These are phyloP conservation scores for Promerops cafer DNA, from an alignment of 2,113 vertebrate genomes.

Conservation along the genomic window DNA sequence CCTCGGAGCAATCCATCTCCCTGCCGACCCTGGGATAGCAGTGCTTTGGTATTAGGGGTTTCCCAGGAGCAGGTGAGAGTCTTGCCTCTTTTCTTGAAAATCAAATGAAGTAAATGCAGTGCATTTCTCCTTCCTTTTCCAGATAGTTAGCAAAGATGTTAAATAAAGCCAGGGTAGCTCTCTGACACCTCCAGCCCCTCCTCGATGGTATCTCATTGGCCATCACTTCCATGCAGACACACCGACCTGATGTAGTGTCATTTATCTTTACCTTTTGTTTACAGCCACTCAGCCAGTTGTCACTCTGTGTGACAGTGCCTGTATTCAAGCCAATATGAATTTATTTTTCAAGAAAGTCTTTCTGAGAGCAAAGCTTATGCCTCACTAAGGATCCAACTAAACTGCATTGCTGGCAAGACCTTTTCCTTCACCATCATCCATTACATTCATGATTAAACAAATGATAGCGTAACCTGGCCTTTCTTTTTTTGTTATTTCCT, in stretches of 20 bases:
- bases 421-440: background rate
- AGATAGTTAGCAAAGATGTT: slow-evolving; percentile 50
- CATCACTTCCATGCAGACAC: slow-evolving; percentile 1
- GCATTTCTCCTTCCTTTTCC: slow-evolving; percentile 15
- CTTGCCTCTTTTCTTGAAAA: slow-evolving; percentile 51
- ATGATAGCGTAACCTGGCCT: background rate
- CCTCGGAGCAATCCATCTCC: slow-evolving; percentile 22
- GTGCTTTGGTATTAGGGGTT: slow-evolving; percentile 23
- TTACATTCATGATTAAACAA: slow-evolving; percentile 4
- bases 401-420: background rate
- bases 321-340: slow-evolving; percentile 43
- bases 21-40: slow-evolving; percentile 6
- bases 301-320: slow-evolving; percentile 13
- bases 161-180: background rate
- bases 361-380: background rate
- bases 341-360: slow-evolving; percentile 16
- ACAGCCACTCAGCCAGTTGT: slow-evolving; percentile 43
- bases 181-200: slow-evolving; percentile 17
- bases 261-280: slow-evolving; percentile 64
- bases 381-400: background rate
- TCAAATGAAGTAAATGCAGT: background rate
- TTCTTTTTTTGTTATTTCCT: background rate
- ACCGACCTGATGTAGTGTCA: background rate
- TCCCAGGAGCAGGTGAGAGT: slow-evolving; percentile 30
- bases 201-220: background rate